These are phyloP conservation scores for Ennomos fuscantarius DNA, from an alignment of 2,888 invertebrate genomes.

Conservation along the genomic window DNA sequence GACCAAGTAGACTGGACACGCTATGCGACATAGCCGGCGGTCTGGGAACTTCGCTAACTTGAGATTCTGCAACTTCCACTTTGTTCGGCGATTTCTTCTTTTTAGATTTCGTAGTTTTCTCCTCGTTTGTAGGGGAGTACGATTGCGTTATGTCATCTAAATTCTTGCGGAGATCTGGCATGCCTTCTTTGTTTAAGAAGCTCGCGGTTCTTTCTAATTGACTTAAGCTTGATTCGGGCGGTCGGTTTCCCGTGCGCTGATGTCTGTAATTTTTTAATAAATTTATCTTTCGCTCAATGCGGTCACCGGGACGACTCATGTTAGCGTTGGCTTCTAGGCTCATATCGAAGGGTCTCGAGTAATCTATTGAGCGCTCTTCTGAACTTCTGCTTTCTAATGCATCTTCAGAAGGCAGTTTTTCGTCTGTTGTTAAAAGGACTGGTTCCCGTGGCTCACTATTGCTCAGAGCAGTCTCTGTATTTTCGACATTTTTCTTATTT, in stretches of 20 bases:
- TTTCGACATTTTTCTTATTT: constrained; percentile 40
- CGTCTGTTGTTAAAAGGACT: constrained; percentile 74
- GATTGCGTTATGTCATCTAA: constrained; percentile 81
- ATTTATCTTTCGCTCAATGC: constrained; percentile 72
- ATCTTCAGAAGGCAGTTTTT: constrained; percentile 74
- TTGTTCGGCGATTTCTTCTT: constrained; percentile 77
- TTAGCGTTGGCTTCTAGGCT: constrained; percentile 41
- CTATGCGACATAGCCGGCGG: constrained; percentile 68
- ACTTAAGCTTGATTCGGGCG: constrained; percentile 75
- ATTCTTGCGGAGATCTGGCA: constrained; percentile 78
- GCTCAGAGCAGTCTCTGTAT: constrained; percentile 27
- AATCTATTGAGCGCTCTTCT: constrained; percentile 49
- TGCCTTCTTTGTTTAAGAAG: constrained; percentile 71
- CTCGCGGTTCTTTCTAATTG: constrained; percentile 77
- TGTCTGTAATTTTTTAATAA: constrained; percentile 80
- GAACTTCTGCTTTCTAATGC: constrained; percentile 61
- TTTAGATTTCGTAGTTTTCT: constrained; percentile 66
- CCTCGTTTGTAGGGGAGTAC: constrained; percentile 74
- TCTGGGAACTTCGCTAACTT: constrained; percentile 43
- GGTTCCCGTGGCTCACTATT: constrained; percentile 47
- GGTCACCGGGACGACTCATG: constrained; percentile 46
- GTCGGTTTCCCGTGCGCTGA: constrained; percentile 65
- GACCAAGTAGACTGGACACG: constrained; percentile 72
- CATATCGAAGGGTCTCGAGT: constrained; percentile 39
- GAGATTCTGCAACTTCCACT: constrained; percentile 60